These are phyloP conservation scores for Diplolepis rosae DNA, from an alignment of 2,888 invertebrate genomes.

Conservation along the genomic window DNA sequence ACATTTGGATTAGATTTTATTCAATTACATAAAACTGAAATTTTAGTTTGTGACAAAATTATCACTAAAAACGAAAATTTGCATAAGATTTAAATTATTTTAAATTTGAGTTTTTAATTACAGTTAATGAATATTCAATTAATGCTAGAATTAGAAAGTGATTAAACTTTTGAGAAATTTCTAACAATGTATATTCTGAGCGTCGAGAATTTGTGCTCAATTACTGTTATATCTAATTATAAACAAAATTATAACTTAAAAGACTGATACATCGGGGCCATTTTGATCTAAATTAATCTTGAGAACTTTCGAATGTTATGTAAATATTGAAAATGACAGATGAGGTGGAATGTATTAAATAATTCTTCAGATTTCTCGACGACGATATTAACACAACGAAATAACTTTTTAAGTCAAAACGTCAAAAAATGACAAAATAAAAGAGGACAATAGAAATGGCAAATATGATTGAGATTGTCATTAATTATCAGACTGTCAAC, in stretches of 20 bases:
- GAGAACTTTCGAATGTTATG: slow-evolving; percentile 36
- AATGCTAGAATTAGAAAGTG: too few species aligned
- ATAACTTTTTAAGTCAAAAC: slow-evolving; percentile 1
- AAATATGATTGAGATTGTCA: neutral
- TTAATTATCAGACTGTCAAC: neutral
- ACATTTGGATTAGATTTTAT: too few species aligned
- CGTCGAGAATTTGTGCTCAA: slow-evolving; percentile 34
- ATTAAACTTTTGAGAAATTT: too few species aligned
- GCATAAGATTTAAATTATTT: too few species aligned
- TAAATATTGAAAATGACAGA: slow-evolving; percentile 38
- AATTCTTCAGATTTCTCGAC: slow-evolving; percentile 30
- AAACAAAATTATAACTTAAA: slow-evolving; percentile 50
- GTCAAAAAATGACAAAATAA: slow-evolving; percentile 9
- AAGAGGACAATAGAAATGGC: neutral
- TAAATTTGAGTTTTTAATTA: too few species aligned
- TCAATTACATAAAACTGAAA: too few species aligned
- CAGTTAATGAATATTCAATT: too few species aligned
- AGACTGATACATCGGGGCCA: slow-evolving; percentile 72
- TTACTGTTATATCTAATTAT: slow-evolving; percentile 34
- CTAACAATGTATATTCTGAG: neutral
- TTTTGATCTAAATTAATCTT: slow-evolving; percentile 56
- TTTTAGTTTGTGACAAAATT: too few species aligned
- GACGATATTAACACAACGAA: slow-evolving; percentile 42
- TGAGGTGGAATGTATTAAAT: slow-evolving; percentile 32
- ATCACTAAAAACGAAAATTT: too few species aligned